These are phyloP conservation scores for Sparidentex hasta DNA, from an alignment of 2,797 vertebrate species.

Conservation along the genomic window DNA sequence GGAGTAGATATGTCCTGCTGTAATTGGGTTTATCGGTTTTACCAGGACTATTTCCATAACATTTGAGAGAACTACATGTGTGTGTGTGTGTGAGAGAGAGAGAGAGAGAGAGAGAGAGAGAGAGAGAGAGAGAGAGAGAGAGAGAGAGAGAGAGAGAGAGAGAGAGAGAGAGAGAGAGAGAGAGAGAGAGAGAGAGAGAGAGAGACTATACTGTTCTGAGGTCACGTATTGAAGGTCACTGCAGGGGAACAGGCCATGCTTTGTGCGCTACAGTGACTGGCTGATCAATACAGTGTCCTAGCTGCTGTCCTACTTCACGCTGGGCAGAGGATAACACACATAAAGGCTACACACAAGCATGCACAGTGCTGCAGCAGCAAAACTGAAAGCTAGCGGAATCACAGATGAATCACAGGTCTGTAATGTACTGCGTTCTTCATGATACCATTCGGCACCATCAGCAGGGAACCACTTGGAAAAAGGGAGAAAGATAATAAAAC, in stretches of 20 bases:
- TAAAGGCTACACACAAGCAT: slow-evolving; percentile 2
- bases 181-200: no score
- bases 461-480: not conserved
- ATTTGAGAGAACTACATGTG: slow-evolving; percentile 19
- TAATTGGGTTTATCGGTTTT: slow-evolving; percentile 52
- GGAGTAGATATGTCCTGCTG: not conserved
- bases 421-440: slow-evolving; percentile 5
- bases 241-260: slow-evolving; percentile 42
- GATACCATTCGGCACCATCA: not conserved
- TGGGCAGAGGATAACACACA: slow-evolving; percentile 24
- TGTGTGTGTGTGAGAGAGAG: not conserved
- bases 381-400: slow-evolving; percentile 16
- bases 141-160: no score
- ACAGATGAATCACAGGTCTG: slow-evolving; percentile 11
- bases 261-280: slow-evolving; percentile 50
- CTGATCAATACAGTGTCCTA: slow-evolving; percentile 76
- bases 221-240: slow-evolving; percentile 68
- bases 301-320: slow-evolving; percentile 71
- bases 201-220: slow-evolving; percentile 28
- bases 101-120: no score
- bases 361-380: slow-evolving; percentile 9
- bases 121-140: no score
- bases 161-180: no score
- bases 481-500: no score
- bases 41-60: slow-evolving; percentile 28